These are phyloP conservation scores for Vulpes lagopus DNA, from an alignment of 2,113 vertebrate genomes.

Conservation along the genomic window DNA sequence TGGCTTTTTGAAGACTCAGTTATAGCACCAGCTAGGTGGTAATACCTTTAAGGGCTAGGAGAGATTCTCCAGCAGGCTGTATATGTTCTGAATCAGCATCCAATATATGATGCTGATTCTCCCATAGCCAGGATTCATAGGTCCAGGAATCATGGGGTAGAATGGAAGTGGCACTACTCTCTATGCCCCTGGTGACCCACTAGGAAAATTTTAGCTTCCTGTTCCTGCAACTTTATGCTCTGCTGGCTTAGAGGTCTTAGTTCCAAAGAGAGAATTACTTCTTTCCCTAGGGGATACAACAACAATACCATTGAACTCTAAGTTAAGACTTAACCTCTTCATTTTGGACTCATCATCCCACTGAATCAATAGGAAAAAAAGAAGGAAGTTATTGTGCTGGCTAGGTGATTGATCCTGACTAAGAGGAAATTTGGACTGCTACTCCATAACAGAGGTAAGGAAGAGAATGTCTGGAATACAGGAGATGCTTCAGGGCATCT, in stretches of 20 bases:
- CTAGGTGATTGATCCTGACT: neutral
- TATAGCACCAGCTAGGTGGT: neutral
- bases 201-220: neutral
- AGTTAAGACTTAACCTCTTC: neutral
- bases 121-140: neutral
- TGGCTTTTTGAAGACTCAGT: neutral
- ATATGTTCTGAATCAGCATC: neutral
- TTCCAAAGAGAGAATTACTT: neutral
- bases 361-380: neutral
- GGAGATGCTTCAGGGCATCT: neutral
- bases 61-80: neutral
- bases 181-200: neutral
- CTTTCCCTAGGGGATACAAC: neutral
- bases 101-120: neutral
- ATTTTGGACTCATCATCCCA: neutral
- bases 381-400: neutral
- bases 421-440: neutral
- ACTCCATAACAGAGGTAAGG: neutral
- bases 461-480: neutral
- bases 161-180: neutral
- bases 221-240: neutral
- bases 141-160: neutral
- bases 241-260: neutral
- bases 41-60: neutral
- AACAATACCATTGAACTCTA: conserved; percentile 3